A percentile compares a stretch with the other conserved stretches of the same genome.
These are phyloP conservation scores for Diplodus puntazzo DNA, from an alignment of 2,797 vertebrate species.

Conservation along the genomic window DNA sequence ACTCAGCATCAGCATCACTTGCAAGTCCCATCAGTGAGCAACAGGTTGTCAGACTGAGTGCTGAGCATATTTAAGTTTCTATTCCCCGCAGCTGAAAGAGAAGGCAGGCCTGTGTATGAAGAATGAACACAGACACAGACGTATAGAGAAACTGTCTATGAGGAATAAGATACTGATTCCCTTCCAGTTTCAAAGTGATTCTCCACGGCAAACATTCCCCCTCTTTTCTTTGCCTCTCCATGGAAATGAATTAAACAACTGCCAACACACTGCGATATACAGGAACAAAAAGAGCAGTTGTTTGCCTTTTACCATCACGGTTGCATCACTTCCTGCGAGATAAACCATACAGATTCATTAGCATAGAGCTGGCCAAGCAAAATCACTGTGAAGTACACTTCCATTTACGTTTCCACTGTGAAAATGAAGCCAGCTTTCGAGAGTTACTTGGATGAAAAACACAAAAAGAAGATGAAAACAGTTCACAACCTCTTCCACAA, in stretches of 20 bases:
- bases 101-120: not conserved
- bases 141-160: not conserved
- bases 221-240: not conserved
- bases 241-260: not conserved
- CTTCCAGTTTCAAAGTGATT: not conserved
- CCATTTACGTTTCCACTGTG: conserved; percentile 6
- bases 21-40: conserved; percentile 10
- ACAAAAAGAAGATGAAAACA: conserved; percentile 33
- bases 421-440: conserved; percentile 32
- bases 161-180: not conserved
- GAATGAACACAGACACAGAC: conserved; percentile 14
- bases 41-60: conserved; percentile 13
- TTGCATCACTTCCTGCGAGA: conserved; percentile 9
- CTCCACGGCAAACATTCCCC: not conserved
- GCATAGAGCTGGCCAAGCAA: conserved; percentile 2
- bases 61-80: conserved; percentile 45
- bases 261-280: not conserved
- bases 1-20: conserved; percentile 9
- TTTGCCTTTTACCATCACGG: not conserved
- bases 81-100: conserved; percentile 28
- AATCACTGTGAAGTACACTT: not conserved
- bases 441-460: conserved; percentile 7
- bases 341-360: conserved; percentile 1
- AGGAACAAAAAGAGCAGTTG: not conserved
- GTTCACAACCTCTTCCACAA: conserved; percentile 32